Evolutionary conservation across 2,113 vertebrate species (phyloP), one percentile per base, ranked within the genome.

Genomic region (Lichenostomus cassidix): DNA sequence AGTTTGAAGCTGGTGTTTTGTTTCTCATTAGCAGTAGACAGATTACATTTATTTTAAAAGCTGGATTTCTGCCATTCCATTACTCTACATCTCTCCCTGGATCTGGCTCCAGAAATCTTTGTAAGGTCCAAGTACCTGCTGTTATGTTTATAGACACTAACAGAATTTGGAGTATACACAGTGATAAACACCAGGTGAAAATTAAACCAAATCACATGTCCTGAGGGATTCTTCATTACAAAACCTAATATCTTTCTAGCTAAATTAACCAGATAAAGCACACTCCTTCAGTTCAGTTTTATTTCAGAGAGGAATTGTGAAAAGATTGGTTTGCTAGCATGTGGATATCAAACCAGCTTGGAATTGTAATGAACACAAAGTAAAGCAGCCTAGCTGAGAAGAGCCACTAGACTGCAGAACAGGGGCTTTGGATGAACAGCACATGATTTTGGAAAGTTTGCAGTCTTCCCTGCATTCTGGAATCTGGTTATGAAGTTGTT

Each of bases 21-120:
- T 92, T 95, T 95, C 93, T 93, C 92, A 93, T 96, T 95, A 96
- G 58, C 69, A 70, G 65, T 15, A 92, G 92, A 88, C 64, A 94
- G 85, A 95, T 93, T 90, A 92, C 44, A 83, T 95, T 90, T 95
- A 84, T 94, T 95, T 92, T 89, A 90, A 65, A 90, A 78, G 23
- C 39, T 95, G 94, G 86, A 93, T 90, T 93, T 87, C 53, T 90
- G 94, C 93, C 94, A 96, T 87, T 91, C 73, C 73, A 89, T 96
- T 97, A 93, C 62, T 86, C 37, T 84, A 58, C 1, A 6, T 87
- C 49, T 94, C 71, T 88, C 73, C 33, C 80, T 82, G 56, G 83
- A 83, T 90, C 90, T 89, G 89, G 95, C 83, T 95, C 42, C 62
- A 94, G 60, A 94, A 89, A 75, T 81, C 47, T 93, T 81, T 53